Evolutionary conservation across 2,888 invertebrate species (phyloP).

Genomic region (Tromatobia lineatoria): DNA sequence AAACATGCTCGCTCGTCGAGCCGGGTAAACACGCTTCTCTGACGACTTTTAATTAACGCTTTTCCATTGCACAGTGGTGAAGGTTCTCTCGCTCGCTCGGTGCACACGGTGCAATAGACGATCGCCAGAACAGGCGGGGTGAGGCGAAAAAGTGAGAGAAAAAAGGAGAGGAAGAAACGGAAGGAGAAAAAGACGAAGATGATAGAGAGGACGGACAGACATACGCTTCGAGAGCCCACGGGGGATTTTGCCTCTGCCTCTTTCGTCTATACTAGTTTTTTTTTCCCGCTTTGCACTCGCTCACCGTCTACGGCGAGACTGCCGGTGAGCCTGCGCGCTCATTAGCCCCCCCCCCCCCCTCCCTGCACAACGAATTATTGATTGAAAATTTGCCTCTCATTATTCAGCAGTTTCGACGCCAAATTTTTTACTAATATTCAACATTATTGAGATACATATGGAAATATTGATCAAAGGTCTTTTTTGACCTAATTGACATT

Average conservation of each 20-base stretch:
- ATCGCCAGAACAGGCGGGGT: conserved; percentile 6
- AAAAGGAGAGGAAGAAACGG: conserved; percentile 47
- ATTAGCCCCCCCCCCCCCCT: too few species aligned
- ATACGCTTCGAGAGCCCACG: conserved; percentile 37
- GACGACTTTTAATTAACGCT: conserved; percentile 71
- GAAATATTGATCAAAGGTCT: not conserved
- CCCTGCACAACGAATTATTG: conserved; percentile 57
- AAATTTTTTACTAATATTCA: conserved; percentile 47
- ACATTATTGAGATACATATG: not conserved
- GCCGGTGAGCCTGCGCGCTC: conserved; percentile 58
- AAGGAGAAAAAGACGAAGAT: conserved; percentile 58
- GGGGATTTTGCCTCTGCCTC: conserved; percentile 51
- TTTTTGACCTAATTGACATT: not conserved
- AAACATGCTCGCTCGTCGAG: conserved; percentile 53
- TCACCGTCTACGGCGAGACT: conserved; percentile 37
- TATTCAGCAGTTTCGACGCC: conserved; percentile 40
- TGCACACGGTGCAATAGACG: conserved; percentile 51
- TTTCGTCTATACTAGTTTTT: conserved; percentile 31
- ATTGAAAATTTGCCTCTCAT: conserved; percentile 53
- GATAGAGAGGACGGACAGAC: conserved; percentile 47
- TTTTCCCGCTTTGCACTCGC: conserved; percentile 20
- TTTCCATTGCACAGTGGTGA: conserved; percentile 69
- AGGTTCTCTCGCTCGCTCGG: conserved; percentile 44
- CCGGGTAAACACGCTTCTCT: conserved; percentile 57
- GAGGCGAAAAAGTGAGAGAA: conserved; percentile 35